Conservation (phyloP, 2,113 vertebrate species). For the Corydoras sp. region DNA sequence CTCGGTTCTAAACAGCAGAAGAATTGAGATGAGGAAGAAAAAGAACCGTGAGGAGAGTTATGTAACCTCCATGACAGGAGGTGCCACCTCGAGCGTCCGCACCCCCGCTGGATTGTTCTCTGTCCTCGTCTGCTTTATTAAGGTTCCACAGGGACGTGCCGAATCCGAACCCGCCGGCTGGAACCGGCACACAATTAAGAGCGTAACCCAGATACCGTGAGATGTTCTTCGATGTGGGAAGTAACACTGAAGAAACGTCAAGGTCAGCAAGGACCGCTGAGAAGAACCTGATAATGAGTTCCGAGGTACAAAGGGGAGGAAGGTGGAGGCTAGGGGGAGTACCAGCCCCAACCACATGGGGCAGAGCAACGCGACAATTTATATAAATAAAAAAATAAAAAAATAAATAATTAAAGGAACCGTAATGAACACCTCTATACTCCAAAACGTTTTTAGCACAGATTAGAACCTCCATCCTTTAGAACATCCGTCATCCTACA, state of each 20-base stretch:
- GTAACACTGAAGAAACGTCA: conserved; percentile 45
- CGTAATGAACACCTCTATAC: no score
- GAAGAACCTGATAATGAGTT: conserved; percentile 29
- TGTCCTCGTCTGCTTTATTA: conserved; percentile 32
- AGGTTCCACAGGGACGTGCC: conserved; percentile 42
- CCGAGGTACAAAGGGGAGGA: neutral
- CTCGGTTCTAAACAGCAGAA: conserved; percentile 88
- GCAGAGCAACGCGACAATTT: no score
- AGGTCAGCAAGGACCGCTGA: conserved; percentile 48
- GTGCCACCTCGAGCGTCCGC: conserved; percentile 29
- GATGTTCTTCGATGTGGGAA: conserved; percentile 44
- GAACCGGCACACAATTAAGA: conserved; percentile 61
- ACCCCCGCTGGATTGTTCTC: conserved; percentile 51
- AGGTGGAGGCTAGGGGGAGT: neutral
- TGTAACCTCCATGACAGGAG: conserved; percentile 9
- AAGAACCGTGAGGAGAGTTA: conserved; percentile 46
- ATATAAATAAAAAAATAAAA: no score
- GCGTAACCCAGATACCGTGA: conserved; percentile 50
- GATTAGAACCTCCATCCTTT: no score
- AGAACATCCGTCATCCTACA: no score
- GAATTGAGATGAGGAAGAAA: conserved; percentile 57
- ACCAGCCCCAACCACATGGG: no score
- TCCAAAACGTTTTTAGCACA: no score
- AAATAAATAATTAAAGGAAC: no score
- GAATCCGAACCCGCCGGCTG: conserved; percentile 50